Percentiles rank a stretch among this genome's conserved stretches.
Conservation (phyloP, 1,140 invertebrate genomes). For the Lordiphosa collinella region DNA sequence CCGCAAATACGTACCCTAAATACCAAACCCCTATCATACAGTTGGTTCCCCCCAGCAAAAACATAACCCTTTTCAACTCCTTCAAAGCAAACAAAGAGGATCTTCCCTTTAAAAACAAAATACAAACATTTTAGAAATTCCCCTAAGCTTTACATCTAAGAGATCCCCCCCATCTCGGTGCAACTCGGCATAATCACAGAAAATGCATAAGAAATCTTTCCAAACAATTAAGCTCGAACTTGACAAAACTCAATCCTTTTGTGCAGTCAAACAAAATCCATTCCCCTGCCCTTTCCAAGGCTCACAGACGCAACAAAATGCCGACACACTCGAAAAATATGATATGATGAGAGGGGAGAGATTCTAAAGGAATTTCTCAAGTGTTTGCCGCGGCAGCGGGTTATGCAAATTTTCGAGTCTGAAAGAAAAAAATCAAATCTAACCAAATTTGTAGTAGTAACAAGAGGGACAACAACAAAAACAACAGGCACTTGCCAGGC, state of each 20-base stretch:
- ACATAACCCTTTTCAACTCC: too few relatives aligned
- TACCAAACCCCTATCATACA: too few relatives aligned
- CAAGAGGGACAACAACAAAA: constrained; percentile 21
- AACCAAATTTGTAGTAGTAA: constrained; percentile 25
- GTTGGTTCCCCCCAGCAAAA: too few relatives aligned
- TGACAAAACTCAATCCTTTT: constrained; percentile 24
- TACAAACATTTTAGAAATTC: too few relatives aligned
- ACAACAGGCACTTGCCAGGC: constrained; percentile 22
- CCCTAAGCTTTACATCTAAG: too few relatives aligned
- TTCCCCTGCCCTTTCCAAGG: not conserved
- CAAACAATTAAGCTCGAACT: constrained; percentile 40
- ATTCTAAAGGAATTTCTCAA: constrained; percentile 47
- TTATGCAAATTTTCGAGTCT: constrained; percentile 40
- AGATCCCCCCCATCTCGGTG: too few relatives aligned
- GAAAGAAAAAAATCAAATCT: constrained; percentile 29
- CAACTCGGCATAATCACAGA: too few relatives aligned
- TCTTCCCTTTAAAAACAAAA: too few relatives aligned
- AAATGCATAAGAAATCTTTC: constrained; percentile 11
- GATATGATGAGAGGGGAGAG: constrained; percentile 18
- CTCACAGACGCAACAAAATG: constrained; percentile 16
- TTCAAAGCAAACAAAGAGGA: too few relatives aligned
- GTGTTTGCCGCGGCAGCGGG: constrained; percentile 17
- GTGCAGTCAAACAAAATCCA: constrained; percentile 2
- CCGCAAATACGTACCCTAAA: too few relatives aligned
- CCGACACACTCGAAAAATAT: constrained; percentile 35